Evolutionary conservation across 2,888 invertebrate genomes (phyloP).

Genomic region (Trimorus sp.): DNA sequence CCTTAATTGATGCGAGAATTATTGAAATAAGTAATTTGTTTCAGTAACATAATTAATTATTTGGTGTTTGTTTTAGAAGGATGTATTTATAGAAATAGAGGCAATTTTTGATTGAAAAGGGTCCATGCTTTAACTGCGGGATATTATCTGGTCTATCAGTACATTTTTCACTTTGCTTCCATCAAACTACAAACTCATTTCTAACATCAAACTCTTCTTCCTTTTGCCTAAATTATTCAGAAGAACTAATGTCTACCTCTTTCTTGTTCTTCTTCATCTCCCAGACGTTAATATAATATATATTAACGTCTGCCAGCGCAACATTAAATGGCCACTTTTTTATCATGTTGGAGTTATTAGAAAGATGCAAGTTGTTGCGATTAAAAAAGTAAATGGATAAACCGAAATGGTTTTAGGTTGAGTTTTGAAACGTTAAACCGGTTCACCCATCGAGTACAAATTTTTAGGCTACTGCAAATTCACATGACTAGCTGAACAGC

Average conservation of each 20-base stretch:
- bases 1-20: no score
- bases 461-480: constrained; percentile 45
- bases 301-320: constrained; percentile 9
- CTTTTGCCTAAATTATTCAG: constrained; percentile 5
- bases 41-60: no score
- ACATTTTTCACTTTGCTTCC: no score
- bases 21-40: no score
- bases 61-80: no score
- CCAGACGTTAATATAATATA: neutral
- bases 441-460: constrained; percentile 35
- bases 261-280: no score
- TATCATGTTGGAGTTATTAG: constrained; percentile 28
- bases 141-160: no score
- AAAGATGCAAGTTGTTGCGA: constrained; percentile 50
- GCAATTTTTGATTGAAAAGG: no score
- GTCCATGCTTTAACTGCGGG: no score
- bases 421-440: constrained; percentile 38
- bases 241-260: neutral
- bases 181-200: no score
- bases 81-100: no score
- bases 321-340: constrained; percentile 23
- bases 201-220: no score
- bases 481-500: constrained; percentile 28
- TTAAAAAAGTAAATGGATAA: constrained; percentile 32
- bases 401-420: constrained; percentile 6